phyloP scores from a whole-genome alignment of 2,888 invertebrate species.

The Micropterix aruncella region DNA sequence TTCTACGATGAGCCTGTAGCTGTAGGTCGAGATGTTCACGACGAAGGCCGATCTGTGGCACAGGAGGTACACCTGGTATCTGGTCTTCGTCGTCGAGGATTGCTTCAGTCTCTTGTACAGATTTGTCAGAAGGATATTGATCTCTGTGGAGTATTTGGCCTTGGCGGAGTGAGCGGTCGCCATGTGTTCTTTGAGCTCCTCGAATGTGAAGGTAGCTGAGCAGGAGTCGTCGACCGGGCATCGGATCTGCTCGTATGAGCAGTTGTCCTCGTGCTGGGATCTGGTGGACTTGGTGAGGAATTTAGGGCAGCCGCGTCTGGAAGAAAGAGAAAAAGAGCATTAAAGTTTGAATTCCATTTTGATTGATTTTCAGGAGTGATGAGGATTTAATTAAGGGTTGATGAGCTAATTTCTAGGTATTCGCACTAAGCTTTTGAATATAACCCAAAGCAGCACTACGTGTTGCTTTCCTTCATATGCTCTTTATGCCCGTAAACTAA shows the following conservation, averaged over 20 bases:
- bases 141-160: slow-evolving; percentile 34
- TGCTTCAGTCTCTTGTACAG: slow-evolving; percentile 35
- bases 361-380: too few relatives aligned
- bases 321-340: slow-evolving; percentile 15
- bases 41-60: slow-evolving; percentile 35
- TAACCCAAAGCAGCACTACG: too few relatives aligned
- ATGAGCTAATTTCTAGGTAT: too few relatives aligned
- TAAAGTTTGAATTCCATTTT: too few relatives aligned
- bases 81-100: slow-evolving; percentile 33
- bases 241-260: slow-evolving; percentile 31
- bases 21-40: slow-evolving; percentile 36
- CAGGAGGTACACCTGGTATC: slow-evolving; percentile 32
- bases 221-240: slow-evolving; percentile 34
- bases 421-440: too few relatives aligned
- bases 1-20: slow-evolving; percentile 33
- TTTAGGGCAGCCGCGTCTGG: slow-evolving; percentile 34
- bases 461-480: too few relatives aligned
- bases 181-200: slow-evolving; percentile 29
- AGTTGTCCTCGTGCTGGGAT: slow-evolving; percentile 31
- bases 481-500: too few relatives aligned
- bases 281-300: slow-evolving; percentile 26
- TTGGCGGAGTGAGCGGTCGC: slow-evolving; percentile 30
- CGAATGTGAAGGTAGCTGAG: slow-evolving; percentile 25
- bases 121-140: slow-evolving; percentile 35
- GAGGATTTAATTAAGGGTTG: too few relatives aligned